Conservation (phyloP, 2,888 invertebrate genomes). For the Leptinotarsa tumamoca region DNA sequence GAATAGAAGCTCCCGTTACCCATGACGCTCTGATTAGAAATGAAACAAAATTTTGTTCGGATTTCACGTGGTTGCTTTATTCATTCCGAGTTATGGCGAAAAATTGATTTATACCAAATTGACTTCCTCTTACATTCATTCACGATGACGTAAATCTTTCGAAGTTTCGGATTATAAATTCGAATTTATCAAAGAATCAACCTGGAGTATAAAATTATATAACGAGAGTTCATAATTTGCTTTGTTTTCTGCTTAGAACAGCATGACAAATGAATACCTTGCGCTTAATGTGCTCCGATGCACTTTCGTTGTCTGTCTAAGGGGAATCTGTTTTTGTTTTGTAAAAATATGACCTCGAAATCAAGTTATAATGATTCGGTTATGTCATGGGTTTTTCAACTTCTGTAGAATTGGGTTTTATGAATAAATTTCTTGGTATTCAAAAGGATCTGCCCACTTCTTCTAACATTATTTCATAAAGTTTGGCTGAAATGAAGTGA, state of each 20-base stretch:
- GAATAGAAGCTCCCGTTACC: too few relatives aligned
- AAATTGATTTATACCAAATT: neutral
- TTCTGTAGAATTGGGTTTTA: neutral
- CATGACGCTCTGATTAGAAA: too few relatives aligned
- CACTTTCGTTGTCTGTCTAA: conserved; percentile 7
- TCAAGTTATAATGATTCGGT: neutral
- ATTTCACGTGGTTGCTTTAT: neutral
- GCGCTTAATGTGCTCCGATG: conserved; percentile 17
- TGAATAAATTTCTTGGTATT: too few relatives aligned
- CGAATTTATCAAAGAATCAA: conserved; percentile 9
- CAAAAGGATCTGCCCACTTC: too few relatives aligned
- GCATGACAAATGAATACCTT: conserved; percentile 14
- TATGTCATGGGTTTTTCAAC: neutral
- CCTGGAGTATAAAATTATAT: conserved; percentile 8
- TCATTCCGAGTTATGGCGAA: neutral
- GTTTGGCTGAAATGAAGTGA: too few relatives aligned
- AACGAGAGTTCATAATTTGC: conserved; percentile 7
- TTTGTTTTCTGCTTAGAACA: conserved; percentile 7
- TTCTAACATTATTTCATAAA: too few relatives aligned
- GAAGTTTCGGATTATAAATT: conserved; percentile 1
- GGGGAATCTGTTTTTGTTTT: conserved; percentile 1
- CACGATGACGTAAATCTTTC: neutral
- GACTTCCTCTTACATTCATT: neutral
- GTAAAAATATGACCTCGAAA: neutral
- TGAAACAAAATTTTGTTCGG: too few relatives aligned